Conservation (phyloP, 2,888 invertebrate species). For the Neoitamus cyanurus region DNA sequence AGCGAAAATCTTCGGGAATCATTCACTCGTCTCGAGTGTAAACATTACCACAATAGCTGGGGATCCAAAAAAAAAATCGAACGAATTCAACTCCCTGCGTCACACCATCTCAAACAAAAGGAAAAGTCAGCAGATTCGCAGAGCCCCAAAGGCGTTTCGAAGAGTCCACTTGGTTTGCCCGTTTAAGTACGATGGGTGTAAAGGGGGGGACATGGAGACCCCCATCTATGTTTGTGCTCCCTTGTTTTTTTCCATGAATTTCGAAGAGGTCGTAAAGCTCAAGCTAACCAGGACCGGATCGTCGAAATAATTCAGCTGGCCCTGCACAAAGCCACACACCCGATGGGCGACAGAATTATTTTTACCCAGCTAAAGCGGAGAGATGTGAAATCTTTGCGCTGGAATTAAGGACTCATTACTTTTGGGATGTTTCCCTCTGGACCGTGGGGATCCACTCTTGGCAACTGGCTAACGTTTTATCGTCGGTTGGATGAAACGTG, state of each 20-base stretch:
- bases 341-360: conserved; percentile 25
- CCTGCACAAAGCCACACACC: neutral
- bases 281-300: neutral
- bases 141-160: neutral
- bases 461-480: conserved; percentile 13
- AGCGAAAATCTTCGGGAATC: conserved; percentile 17
- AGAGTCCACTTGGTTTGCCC: neutral
- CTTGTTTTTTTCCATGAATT: neutral
- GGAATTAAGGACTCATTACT: conserved; percentile 45
- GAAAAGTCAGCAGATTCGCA: conserved; percentile 23
- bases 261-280: neutral
- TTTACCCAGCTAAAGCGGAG: conserved; percentile 10
- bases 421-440: conserved; percentile 8
- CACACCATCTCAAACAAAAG: neutral
- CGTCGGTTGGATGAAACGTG: conserved; percentile 32
- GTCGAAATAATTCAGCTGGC: conserved; percentile 15
- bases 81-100: neutral
- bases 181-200: neutral
- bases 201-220: neutral
- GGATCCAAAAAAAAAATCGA: neutral
- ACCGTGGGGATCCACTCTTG: conserved; percentile 14
- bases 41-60: conserved; percentile 20
- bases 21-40: conserved; percentile 39
- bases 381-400: conserved; percentile 41
- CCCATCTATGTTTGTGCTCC: neutral